Base-by-base conservation (phyloP, 1,140 invertebrate genomes). In the Drosophila seguyi region DNA sequence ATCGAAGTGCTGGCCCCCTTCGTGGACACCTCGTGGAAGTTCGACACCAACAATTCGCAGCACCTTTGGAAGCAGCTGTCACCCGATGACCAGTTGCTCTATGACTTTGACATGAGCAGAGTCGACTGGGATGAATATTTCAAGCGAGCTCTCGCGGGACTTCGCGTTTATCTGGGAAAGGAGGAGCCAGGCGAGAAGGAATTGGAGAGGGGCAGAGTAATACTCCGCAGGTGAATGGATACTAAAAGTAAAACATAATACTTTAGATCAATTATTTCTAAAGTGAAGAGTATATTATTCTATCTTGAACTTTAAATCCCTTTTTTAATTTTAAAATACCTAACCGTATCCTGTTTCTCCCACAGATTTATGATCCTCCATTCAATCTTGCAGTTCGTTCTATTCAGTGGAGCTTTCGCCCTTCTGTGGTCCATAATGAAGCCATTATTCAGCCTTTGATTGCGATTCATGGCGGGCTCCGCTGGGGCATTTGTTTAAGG, bases 121-220 rank as follows among this genome's bases (percentile, higher is more conserved):
- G 88, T 97, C 44, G 93, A 95, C 50, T 97, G 96, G 96, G 81
- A 93, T 1, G 91, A 94, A 22, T 95, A 95, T 75, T 93, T 95
- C 13, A 81, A 92, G 16, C 91, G 92, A 10, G 95, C 95, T 39
- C 92, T 95, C 3, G 84, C 92, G 73, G 96, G 96, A 36, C 90
- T 96, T 20, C 93, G 96, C 39, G 92, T 95, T 5, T 97, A 95
- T 81, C 67, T 97, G n/a, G 92, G 96, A 2, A 96, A 96, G 68
- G 96, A 97, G 56, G 94, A 95, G 50, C 85, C 95, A 1, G 94
- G 93, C 3, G 31, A 38, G 3, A 82, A 68, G 41, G 95, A 94
- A 8, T 18, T 87, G n/a, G n/a, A 60, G 22, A 45, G 42, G 6
- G 76, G 22, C 2, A 48, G 56, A 14, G 14, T 36, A 41, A 38